Evolutionary conservation across 1,140 invertebrate genomes (phyloP), one percentile per base, ranked within the genome.

Genomic region (Papilio xuthus): DNA sequence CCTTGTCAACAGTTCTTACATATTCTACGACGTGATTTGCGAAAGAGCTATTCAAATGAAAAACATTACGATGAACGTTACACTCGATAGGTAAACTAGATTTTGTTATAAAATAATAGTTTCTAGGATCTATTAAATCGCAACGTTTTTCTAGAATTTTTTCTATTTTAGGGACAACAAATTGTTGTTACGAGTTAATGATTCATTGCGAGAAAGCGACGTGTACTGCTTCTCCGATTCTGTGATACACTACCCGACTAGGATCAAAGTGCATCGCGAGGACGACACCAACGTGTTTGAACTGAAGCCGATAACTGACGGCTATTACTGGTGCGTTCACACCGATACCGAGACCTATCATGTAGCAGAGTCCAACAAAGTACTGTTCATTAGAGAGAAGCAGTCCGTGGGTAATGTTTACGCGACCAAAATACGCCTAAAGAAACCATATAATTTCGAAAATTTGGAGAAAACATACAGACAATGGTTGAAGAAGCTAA

Each of bases 311-410:
- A 83, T 80, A 41, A 81, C 80, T 4, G 88, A 94, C 80, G 94
- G 94, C 26, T 92, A 93, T 78, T 94, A 94, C 67, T 94, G 93
- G 93, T 94, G 93, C 73, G 79, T 89, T 10, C 83, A 90, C 23
- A 86, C 67, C 3, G 88, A 94, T 47, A 87, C 87, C 0, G 88
- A 77, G 44, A 87, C 87, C 12, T 91, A 81, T 69, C 73, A 73
- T 2, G 78, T 82, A 1, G 77, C 86, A 2, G 85, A 89, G 78
- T 93, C 93, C 10, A 90, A 93, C 26, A 93, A 88, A 80, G 81
- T 85, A 0, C 85, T 94, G n/a, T 93, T 89, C 73, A 82, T 93
- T 12, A 81, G 86, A 77, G 87, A 87, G 20, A 88, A 89, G 77
- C 69, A 85, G 12, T 87, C 87, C 8, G 37, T 90, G 9, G 74